Evolutionary conservation across 2,888 invertebrate species (phyloP), one percentile per base, ranked within the genome.

Genomic region (Pycnomerus fuliginosus): DNA sequence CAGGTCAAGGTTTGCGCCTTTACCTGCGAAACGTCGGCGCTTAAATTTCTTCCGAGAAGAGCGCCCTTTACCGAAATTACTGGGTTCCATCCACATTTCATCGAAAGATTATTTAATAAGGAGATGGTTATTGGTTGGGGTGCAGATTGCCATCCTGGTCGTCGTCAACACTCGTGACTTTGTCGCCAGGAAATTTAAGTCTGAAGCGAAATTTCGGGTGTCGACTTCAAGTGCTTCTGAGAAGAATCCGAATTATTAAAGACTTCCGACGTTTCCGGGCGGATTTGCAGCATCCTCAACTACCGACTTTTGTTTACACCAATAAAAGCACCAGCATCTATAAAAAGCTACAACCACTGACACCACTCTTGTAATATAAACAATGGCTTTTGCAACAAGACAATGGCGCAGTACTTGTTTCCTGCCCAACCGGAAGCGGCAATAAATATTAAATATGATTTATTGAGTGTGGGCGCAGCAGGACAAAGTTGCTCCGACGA

Each of bases 1-100:
- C 46, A 46, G 46, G 46, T 46, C 46, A 46, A 46, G 46, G 46
- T 46, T 46, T 46, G 41, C 40, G 25, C 41, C 32, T 40, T 13
- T 38, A 40, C 40, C 40, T 40, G 40, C 40, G 27, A 34, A 41
- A 41, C 25, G 15, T 28, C 42, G 42, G 42, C 42, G 42, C 42
- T 43, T 35, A 43, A 43, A 43, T 43, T 12, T 43, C 28, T 43
- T 32, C 4, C 4, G 10, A 10, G 27, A 4, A 7, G 10, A 27
- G 4, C 27, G 10, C 27, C 27, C 27, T 35, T 35, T 35, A 35
- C 35, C 11, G 35, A 16, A 27, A 2, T 23, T 23, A 33, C 22
- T 16, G 11, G 24, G 35, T 8, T 11, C 33, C 8, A 13, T 15
- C 16, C 33, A 22, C 20, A 33, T n/a, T n/a, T n/a, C n/a, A n/a